Percentiles rank a stretch among this genome's conserved stretches.
Evolutionary conservation across 2,113 vertebrate genomes (phyloP).

Genomic region (Brachyhypopomus occidentalis): DNA sequence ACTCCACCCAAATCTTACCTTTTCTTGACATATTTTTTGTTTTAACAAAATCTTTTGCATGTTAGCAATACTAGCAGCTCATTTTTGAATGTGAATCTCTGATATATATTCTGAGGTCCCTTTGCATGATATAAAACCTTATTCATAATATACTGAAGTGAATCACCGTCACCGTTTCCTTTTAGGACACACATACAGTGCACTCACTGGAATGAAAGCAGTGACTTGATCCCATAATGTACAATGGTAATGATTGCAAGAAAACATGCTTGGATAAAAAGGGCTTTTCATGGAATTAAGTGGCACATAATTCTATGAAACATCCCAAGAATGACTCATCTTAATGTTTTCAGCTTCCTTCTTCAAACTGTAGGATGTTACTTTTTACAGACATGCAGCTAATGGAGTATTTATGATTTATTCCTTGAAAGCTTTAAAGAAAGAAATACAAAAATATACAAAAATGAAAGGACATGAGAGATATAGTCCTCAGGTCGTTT

Average conservation of each 20-base stretch:
- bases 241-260: not conserved
- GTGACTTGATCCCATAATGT: not conserved
- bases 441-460: not conserved
- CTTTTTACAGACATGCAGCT: not conserved
- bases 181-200: not conserved
- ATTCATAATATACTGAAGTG: not conserved
- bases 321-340: not conserved
- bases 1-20: not conserved
- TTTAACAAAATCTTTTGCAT: not conserved
- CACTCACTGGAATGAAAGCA: not conserved
- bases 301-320: conserved; percentile 18
- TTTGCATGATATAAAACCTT: not conserved
- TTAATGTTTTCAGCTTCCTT: not conserved
- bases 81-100: not conserved
- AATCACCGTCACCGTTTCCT: not conserved
- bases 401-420: conserved; percentile 5
- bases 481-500: not conserved
- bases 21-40: too few relatives aligned
- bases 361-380: not conserved
- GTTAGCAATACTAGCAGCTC: not conserved
- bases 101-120: not conserved
- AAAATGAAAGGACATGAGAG: not conserved
- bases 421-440: not conserved
- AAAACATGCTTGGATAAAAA: not conserved
- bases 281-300: not conserved